Evolutionary conservation across 2,797 vertebrate species (phyloP).

Genomic region (Moxostoma hubbsi): DNA sequence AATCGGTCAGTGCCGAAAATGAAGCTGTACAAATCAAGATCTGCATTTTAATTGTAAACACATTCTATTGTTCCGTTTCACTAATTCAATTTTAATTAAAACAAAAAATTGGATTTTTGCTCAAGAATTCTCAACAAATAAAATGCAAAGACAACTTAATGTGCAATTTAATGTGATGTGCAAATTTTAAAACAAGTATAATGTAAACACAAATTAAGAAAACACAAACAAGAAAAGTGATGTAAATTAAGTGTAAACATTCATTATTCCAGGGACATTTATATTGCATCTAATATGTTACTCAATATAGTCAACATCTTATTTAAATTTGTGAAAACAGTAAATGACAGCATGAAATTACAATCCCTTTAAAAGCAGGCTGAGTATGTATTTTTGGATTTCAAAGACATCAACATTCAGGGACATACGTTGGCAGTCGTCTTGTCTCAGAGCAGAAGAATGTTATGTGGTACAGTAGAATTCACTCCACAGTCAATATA

Average conservation of each 20-base stretch:
- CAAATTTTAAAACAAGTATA: neutral
- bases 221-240: neutral
- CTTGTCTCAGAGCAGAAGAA: constrained; percentile 20
- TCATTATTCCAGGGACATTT: constrained; percentile 6
- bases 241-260: neutral
- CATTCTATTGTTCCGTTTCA: neutral
- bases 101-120: neutral
- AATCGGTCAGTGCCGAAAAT: neutral
- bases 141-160: neutral
- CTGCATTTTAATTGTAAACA: neutral
- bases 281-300: neutral
- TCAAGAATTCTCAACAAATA: neutral
- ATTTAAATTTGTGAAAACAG: neutral
- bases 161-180: constrained; percentile 4
- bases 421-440: neutral
- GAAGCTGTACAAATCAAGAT: constrained; percentile 1
- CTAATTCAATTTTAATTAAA: neutral
- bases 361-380: neutral
- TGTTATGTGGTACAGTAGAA: constrained; percentile 69
- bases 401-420: neutral
- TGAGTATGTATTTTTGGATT: neutral
- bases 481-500: constrained; percentile 89
- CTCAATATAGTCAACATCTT: neutral
- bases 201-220: constrained; percentile 13
- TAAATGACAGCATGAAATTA: neutral